A percentile compares a stretch with the other conserved stretches of the same genome.
These are phyloP conservation scores for Sphaeridia pumilis DNA, from an alignment of 2,888 invertebrate genomes.

Conservation along the genomic window DNA sequence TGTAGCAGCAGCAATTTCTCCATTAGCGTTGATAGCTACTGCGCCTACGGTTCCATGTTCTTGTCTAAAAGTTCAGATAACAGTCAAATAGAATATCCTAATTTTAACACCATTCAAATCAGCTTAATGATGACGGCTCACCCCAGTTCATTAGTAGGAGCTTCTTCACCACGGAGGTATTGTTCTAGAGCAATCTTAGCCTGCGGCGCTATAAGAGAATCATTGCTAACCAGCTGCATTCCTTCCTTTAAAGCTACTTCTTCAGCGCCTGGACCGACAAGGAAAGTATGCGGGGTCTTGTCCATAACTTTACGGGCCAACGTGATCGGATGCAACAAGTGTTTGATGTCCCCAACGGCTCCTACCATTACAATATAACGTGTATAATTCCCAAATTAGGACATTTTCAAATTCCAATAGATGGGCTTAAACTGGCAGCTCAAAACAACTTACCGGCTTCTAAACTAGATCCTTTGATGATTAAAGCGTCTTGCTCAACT, in stretches of 20 bases:
- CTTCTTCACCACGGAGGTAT: background rate
- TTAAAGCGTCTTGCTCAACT: constrained; percentile 76
- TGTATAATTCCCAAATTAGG: background rate
- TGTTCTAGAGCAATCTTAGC: constrained; percentile 20
- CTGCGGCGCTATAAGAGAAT: constrained; percentile 9
- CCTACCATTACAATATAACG: constrained; percentile 43
- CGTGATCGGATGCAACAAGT: constrained; percentile 63
- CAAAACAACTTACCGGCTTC: constrained; percentile 34
- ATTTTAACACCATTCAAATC: background rate
- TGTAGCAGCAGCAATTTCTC: constrained; percentile 65
- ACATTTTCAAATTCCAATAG: background rate
- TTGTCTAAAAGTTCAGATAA: background rate
- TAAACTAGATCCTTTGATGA: constrained; percentile 61
- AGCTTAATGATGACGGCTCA: background rate
- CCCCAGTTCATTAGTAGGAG: constrained; percentile 11
- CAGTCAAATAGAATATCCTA: background rate
- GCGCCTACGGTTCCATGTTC: constrained; percentile 75
- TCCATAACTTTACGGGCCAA: constrained; percentile 66
- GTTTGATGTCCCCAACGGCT: constrained; percentile 60
- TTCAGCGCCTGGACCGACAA: constrained; percentile 63
- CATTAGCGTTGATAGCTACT: constrained; percentile 61
- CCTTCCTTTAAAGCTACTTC: constrained; percentile 54
- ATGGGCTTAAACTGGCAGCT: background rate
- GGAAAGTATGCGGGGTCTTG: constrained; percentile 57
- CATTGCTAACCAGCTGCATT: constrained; percentile 45